Evolutionary conservation across 2,113 vertebrate genomes (phyloP), one percentile per base, ranked within the genome.

Genomic region (Haemorhous mexicanus): DNA sequence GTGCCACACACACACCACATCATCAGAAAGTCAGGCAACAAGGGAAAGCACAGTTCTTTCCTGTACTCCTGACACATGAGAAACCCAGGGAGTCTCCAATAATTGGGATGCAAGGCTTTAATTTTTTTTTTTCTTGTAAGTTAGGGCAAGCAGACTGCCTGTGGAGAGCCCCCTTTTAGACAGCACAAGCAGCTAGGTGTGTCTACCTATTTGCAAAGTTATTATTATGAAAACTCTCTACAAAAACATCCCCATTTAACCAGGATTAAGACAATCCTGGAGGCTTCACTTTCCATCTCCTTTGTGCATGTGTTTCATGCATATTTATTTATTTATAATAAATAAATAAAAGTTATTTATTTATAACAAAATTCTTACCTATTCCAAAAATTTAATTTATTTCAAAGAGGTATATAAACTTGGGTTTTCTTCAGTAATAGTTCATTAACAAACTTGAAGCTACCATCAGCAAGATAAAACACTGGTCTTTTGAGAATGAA

Each of bases 51-150:
- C 22, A 43, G 44, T 13, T 32, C 27, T 24, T 33, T 84, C 39
- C 74, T n/a, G 9, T 24, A 37, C 7, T 43, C 11, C 13, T 13
- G 11, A 33, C n/a, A 53, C 6, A 19, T 22, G 7, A 81, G 56
- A 91, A 63, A 14, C 24, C 13, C 16, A 52, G 13, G 35, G 7
- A 92, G 19, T 56, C 53, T 66, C n/a, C n/a, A 72, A 2, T 30
- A 35, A 66, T 6, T 0, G 0, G 7, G 7, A 16, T 4, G 1
- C 32, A 47, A 46, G 3, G 22, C 39, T 86, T 61, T 52, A 24
- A 9, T 8, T n/a, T 7, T 30, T 62, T 44, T 44, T 50, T 58
- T 18, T 4, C 3, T 39, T 74, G 20, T n/a, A 63, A 56, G 26
- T 46, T 30, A 53, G 11, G 19, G 70, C 8, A 91, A 75, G 33